Evolutionary conservation across 2,888 invertebrate genomes (phyloP).

Genomic region (Galeruca laticollis): DNA sequence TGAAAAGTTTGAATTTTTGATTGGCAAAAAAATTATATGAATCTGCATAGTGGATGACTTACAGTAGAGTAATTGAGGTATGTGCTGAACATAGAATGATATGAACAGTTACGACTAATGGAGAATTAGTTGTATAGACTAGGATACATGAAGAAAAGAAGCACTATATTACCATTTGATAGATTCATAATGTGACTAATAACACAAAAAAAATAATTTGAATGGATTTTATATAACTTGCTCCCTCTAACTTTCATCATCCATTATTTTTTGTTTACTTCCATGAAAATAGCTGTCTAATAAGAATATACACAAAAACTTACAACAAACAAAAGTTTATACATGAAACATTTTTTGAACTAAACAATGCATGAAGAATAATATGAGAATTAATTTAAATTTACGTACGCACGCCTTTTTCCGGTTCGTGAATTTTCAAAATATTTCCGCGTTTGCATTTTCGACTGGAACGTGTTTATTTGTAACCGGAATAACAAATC

Average conservation of each 20-base stretch:
- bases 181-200: too few relatives aligned
- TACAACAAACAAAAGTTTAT: neutral
- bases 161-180: too few relatives aligned
- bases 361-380: neutral
- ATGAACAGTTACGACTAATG: too few relatives aligned
- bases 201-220: too few relatives aligned
- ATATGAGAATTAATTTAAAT: constrained; percentile 20
- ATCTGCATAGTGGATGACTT: too few relatives aligned
- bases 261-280: neutral
- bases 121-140: too few relatives aligned
- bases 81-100: too few relatives aligned
- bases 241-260: neutral
- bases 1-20: too few relatives aligned
- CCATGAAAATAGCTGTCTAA: neutral
- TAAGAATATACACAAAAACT: neutral
- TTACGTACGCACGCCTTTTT: constrained; percentile 28
- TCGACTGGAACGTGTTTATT: constrained; percentile 47
- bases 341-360: neutral
- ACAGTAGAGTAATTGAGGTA: too few relatives aligned
- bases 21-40: too few relatives aligned
- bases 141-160: too few relatives aligned
- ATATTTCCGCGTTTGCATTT: constrained; percentile 37
- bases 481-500: constrained; percentile 51
- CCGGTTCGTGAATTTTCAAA: constrained; percentile 24
- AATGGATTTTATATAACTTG: too few relatives aligned